Conservation (phyloP, 2,888 invertebrate genomes). For the Parasteatoda lunata region DNA sequence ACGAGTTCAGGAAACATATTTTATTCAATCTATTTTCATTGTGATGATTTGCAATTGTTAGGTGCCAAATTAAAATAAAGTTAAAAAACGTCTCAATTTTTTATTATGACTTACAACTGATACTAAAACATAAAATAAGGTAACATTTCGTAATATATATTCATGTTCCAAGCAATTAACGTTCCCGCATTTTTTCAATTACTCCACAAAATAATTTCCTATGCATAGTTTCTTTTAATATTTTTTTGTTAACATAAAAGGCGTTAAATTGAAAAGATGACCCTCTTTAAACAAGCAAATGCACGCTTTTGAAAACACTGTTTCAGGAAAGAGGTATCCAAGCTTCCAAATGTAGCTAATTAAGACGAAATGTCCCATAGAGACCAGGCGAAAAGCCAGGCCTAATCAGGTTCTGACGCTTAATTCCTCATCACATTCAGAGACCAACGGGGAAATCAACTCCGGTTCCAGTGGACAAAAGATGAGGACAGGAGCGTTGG, state of each 20-base stretch:
- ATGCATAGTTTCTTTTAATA: not conserved
- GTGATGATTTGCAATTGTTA: no score
- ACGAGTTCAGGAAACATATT: no score
- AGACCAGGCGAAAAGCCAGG: conserved; percentile 58
- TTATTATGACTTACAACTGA: no score
- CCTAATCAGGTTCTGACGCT: conserved; percentile 66
- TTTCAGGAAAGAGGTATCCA: conserved; percentile 39
- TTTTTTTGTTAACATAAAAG: not conserved
- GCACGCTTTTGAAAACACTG: conserved; percentile 35
- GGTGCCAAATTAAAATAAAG: no score
- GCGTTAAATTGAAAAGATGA: conserved; percentile 6
- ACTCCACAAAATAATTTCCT: no score
- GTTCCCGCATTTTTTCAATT: no score
- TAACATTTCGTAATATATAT: no score
- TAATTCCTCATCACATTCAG: conserved; percentile 68
- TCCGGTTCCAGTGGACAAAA: conserved; percentile 59
- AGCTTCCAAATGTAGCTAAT: conserved; percentile 57
- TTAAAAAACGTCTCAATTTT: no score
- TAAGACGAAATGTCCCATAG: conserved; percentile 57
- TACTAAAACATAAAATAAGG: no score
- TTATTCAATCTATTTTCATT: no score
- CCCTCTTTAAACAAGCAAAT: conserved; percentile 19
- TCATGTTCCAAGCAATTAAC: no score
- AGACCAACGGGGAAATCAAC: conserved; percentile 66
- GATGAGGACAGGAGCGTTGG: conserved; percentile 34